Evolutionary conservation across 1,140 invertebrate genomes (phyloP).

Genomic region (Calosoma granatense): DNA sequence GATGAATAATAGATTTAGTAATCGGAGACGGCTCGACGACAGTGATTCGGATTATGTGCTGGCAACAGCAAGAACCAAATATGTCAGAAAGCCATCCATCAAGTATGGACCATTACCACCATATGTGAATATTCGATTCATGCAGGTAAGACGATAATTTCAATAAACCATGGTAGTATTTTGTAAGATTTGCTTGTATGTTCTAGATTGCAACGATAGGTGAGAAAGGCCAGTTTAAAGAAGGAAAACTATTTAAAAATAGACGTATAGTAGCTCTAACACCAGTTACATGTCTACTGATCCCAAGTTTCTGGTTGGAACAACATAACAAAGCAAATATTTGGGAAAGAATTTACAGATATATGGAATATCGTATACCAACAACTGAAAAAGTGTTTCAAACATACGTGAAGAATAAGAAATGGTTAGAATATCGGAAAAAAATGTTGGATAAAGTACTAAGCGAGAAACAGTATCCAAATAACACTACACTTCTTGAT

Average conservation of each 20-base stretch:
- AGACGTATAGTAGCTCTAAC: slow-evolving; percentile 45
- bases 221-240: slow-evolving; percentile 37
- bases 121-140: neutral
- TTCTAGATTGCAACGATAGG: slow-evolving; percentile 34
- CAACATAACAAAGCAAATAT: slow-evolving; percentile 51
- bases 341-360: slow-evolving; percentile 48
- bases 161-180: no score
- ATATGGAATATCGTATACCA: slow-evolving; percentile 47
- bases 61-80: no score
- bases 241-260: slow-evolving; percentile 49
- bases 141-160: neutral
- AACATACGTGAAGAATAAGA: slow-evolving; percentile 39
- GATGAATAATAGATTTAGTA: no score
- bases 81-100: no score
- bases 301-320: slow-evolving; percentile 50
- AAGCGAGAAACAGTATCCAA: slow-evolving; percentile 35
- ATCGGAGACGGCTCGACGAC: no score
- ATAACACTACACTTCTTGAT: slow-evolving; percentile 44
- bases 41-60: no score
- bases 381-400: slow-evolving; percentile 42
- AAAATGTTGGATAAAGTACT: slow-evolving; percentile 39
- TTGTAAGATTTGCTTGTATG: no score
- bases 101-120: neutral
- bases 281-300: slow-evolving; percentile 43
- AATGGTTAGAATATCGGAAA: slow-evolving; percentile 43